A percentile compares a stretch with the other conserved stretches of the same genome.
These are phyloP conservation scores for Gadus chalcogrammus DNA, from an alignment of 2,113 vertebrate genomes.

Conservation along the genomic window DNA sequence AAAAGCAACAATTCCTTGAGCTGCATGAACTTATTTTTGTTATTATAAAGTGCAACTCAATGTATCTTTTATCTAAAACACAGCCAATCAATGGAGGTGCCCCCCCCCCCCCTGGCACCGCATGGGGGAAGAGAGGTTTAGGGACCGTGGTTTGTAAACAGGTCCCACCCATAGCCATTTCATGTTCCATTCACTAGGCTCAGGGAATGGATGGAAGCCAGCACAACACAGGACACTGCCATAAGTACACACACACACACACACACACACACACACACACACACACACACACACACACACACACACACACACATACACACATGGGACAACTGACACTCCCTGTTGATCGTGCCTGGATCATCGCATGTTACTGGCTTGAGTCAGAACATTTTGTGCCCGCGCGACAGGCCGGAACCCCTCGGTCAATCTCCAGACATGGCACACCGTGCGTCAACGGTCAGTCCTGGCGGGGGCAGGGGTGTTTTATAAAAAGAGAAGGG, in stretches of 20 bases:
- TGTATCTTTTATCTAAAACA: constrained; percentile 60
- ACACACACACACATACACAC: too few species aligned
- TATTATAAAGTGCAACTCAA: constrained; percentile 35
- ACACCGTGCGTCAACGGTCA: constrained; percentile 41
- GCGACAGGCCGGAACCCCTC: not conserved
- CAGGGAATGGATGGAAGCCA: constrained; percentile 47
- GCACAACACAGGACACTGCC: constrained; percentile 30
- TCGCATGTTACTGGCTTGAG: too few species aligned
- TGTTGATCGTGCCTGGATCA: too few species aligned
- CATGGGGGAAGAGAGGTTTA: not conserved
- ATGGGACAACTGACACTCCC: too few species aligned
- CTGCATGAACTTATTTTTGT: constrained; percentile 42
- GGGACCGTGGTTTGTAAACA: constrained; percentile 39
- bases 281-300: too few species aligned
- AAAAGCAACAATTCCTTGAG: constrained; percentile 35
- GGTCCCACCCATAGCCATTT: constrained; percentile 3
- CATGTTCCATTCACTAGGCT: constrained; percentile 44
- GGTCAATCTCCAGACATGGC: constrained; percentile 13
- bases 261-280: too few species aligned
- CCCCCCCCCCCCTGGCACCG: constrained; percentile 6
- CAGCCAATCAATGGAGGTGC: constrained; percentile 43
- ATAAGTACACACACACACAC: not conserved
- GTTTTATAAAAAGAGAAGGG: constrained; percentile 10
- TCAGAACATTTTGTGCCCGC: too few species aligned
- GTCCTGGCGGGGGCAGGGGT: constrained; percentile 27